phyloP scores from a whole-genome alignment of 2,113 vertebrate species.

The Ondatra zibethicus region DNA sequence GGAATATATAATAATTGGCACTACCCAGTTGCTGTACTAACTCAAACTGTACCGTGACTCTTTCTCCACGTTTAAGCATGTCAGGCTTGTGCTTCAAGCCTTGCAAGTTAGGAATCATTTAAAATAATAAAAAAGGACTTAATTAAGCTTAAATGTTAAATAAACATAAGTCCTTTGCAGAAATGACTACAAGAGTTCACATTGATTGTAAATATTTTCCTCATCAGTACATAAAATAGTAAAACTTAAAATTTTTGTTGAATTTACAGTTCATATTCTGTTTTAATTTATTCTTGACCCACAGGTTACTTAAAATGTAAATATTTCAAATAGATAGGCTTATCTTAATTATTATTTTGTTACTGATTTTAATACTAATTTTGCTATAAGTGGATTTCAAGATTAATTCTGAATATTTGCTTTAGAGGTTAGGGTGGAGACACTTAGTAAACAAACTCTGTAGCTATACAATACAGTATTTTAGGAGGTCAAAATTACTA shows the following conservation, averaged over 20 bases:
- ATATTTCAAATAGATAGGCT: slow-evolving; percentile 39
- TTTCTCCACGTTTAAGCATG: slow-evolving; percentile 72
- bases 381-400: background rate
- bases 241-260: slow-evolving; percentile 52
- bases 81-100: slow-evolving; percentile 63
- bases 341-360: background rate
- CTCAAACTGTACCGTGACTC: slow-evolving; percentile 54
- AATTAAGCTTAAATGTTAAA: slow-evolving; percentile 61
- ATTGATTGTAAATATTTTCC: slow-evolving; percentile 41
- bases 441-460: slow-evolving; percentile 12
- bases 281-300: slow-evolving; percentile 32
- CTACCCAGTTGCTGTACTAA: slow-evolving; percentile 63
- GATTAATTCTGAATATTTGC: slow-evolving; percentile 29
- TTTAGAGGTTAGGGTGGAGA: background rate
- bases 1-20: slow-evolving; percentile 49
- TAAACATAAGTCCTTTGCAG: slow-evolving; percentile 59
- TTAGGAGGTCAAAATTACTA: slow-evolving; percentile 18
- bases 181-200: slow-evolving; percentile 60
- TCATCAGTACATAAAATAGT: slow-evolving; percentile 33
- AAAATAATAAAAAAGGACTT: background rate
- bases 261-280: slow-evolving; percentile 45
- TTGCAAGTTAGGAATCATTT: background rate
- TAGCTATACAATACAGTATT: background rate
- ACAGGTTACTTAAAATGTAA: slow-evolving; percentile 40
- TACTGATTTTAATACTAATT: slow-evolving; percentile 51